Evolutionary conservation across 1,140 invertebrate genomes (phyloP).

Genomic region (Gryon sp.): DNA sequence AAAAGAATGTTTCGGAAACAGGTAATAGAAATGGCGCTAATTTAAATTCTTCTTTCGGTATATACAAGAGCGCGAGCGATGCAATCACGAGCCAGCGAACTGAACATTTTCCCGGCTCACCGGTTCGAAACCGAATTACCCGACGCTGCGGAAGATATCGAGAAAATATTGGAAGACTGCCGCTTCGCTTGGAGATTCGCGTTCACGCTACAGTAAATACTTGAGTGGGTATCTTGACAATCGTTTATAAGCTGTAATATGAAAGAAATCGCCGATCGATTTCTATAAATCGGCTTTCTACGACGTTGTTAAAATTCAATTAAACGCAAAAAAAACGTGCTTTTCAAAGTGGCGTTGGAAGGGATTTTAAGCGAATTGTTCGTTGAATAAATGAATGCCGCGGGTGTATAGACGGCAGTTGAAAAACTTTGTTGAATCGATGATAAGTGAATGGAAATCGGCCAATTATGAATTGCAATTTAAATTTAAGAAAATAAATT

Average conservation of each 20-base stretch:
- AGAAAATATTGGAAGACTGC: slow-evolving; percentile 69
- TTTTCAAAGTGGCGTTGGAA: not conserved
- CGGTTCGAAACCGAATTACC: slow-evolving; percentile 72
- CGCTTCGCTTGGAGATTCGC: slow-evolving; percentile 38
- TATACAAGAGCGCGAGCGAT: slow-evolving; percentile 28
- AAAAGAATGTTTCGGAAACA: not conserved
- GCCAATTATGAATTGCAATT: no score
- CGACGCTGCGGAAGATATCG: slow-evolving; percentile 69
- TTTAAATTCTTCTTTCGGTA: slow-evolving; percentile 55
- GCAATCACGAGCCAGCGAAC: slow-evolving; percentile 62
- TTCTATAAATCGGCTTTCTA: slow-evolving; percentile 32
- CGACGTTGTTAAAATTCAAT: slow-evolving; percentile 34
- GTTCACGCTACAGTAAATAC: slow-evolving; percentile 39
- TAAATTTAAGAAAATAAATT: no score
- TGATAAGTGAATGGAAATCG: no score
- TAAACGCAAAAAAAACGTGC: not conserved
- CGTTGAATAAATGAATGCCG: not conserved
- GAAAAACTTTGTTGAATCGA: not conserved
- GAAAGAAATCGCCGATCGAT: slow-evolving; percentile 39
- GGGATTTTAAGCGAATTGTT: not conserved
- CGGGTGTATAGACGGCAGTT: no score
- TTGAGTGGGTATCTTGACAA: slow-evolving; percentile 49
- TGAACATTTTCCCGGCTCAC: slow-evolving; percentile 71
- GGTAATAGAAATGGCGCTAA: slow-evolving; percentile 41
- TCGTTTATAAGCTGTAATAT: slow-evolving; percentile 39